phyloP scores from a whole-genome alignment of 1,140 invertebrate species.

The Neoseiulus cucumeris region DNA sequence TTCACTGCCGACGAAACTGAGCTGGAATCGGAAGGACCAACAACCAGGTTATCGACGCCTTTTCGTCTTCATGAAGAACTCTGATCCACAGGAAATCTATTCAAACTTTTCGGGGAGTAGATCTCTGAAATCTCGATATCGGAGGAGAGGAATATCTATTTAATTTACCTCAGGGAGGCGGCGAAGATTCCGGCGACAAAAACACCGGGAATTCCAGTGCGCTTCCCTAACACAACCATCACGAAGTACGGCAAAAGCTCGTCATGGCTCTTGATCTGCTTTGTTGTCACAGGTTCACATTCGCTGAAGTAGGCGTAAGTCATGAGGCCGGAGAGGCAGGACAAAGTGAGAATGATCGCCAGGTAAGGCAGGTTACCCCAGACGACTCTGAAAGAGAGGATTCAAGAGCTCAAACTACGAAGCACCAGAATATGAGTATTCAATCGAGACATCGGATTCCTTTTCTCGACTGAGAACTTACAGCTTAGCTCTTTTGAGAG shows the following conservation, averaged over 20 bases:
- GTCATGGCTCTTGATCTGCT: conserved; percentile 31
- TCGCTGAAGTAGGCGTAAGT: conserved; percentile 49
- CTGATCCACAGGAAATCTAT: neutral
- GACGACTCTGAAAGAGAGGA: conserved; percentile 23
- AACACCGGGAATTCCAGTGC: conserved; percentile 50
- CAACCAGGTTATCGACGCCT: neutral
- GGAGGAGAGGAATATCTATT: neutral
- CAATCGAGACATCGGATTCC: too few species aligned
- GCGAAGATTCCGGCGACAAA: conserved; percentile 63
- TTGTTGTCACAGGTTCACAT: conserved; percentile 45
- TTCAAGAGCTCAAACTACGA: too few species aligned
- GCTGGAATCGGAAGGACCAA: conserved; percentile 19
- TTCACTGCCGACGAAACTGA: conserved; percentile 31
- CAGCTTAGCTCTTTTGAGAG: conserved; percentile 21
- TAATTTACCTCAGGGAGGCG: conserved; percentile 42
- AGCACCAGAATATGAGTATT: too few species aligned
- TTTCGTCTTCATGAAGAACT: neutral
- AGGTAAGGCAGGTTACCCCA: conserved; percentile 48
- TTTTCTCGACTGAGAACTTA: too few species aligned
- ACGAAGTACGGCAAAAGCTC: conserved; percentile 52
- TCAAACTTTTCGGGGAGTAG: neutral
- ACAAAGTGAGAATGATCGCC: conserved; percentile 37
- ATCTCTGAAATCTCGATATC: neutral
- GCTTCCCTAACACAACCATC: conserved; percentile 45
- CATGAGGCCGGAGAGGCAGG: conserved; percentile 45